A percentile compares a stretch with the other conserved stretches of the same genome.
Evolutionary conservation across 1,140 invertebrate genomes (phyloP).

Genomic region (Yoshiicerus persimilis): DNA sequence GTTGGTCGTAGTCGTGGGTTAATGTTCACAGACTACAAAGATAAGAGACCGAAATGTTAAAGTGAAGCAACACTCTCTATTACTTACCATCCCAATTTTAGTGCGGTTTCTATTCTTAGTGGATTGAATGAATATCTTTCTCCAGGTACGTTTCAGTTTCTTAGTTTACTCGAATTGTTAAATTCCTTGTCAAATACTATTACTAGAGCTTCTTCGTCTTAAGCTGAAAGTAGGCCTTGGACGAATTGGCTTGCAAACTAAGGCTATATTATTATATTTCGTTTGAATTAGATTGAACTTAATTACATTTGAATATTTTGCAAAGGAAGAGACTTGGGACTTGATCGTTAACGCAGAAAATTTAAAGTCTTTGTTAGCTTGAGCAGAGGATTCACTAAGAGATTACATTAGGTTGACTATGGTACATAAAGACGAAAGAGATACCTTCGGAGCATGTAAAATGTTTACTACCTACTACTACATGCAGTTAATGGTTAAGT

Average conservation of each 20-base stretch:
- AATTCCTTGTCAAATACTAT: not conserved
- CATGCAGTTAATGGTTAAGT: not conserved
- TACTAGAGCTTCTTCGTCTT: not conserved
- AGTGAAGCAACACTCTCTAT: not conserved
- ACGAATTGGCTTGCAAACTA: not conserved
- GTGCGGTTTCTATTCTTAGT: not conserved
- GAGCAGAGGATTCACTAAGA: not conserved
- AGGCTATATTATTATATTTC: not conserved
- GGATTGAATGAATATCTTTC: slow-evolving; percentile 17
- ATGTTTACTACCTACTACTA: not conserved
- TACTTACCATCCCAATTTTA: not conserved
- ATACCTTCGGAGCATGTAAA: not conserved
- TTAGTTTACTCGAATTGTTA: not conserved
- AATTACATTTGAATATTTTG: slow-evolving; percentile 13
- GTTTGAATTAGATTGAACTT: not conserved
- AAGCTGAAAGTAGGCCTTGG: not conserved
- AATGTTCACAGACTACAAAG: not conserved
- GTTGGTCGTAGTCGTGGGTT: not conserved
- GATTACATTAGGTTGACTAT: not conserved
- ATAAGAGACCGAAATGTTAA: not conserved
- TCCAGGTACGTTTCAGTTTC: not conserved
- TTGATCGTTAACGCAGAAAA: not conserved
- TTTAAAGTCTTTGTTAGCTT: not conserved
- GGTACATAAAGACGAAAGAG: not conserved
- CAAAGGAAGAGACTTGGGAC: not conserved